phyloP scores from a whole-genome alignment of 1,140 invertebrate species.

The Diachasma alloeum region DNA sequence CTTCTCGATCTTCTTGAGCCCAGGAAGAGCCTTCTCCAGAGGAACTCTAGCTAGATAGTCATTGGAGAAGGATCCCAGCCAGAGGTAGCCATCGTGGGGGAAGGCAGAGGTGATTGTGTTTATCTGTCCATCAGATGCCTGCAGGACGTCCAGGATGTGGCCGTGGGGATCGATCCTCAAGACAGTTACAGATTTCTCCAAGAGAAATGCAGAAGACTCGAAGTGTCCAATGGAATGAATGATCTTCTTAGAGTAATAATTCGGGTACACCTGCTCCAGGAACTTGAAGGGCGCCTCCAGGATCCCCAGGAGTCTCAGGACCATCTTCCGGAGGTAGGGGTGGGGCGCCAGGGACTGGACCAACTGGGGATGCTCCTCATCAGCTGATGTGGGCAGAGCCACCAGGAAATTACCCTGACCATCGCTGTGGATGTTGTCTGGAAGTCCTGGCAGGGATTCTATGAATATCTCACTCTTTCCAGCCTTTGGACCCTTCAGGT shows the following conservation, averaged over 20 bases:
- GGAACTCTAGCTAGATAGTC: constrained; percentile 72
- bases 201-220: constrained; percentile 53
- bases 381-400: constrained; percentile 65
- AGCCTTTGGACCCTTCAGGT: constrained; percentile 77
- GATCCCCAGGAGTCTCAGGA: constrained; percentile 64
- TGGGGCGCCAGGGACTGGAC: constrained; percentile 65
- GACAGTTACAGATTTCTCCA: constrained; percentile 55
- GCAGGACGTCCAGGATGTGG: constrained; percentile 71
- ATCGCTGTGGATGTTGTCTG: constrained; percentile 81
- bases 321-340: constrained; percentile 70
- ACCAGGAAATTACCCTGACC: constrained; percentile 75
- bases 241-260: constrained; percentile 66
- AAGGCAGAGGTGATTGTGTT: constrained; percentile 69
- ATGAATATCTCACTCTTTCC: constrained; percentile 78
- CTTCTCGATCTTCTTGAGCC: constrained; percentile 24
- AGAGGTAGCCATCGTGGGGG: constrained; percentile 67
- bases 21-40: constrained; percentile 64
- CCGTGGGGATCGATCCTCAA: constrained; percentile 74
- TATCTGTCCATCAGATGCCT: constrained; percentile 64
- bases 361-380: constrained; percentile 65
- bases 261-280: constrained; percentile 68
- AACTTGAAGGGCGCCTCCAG: constrained; percentile 70
- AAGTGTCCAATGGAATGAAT: constrained; percentile 66
- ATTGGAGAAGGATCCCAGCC: constrained; percentile 76
- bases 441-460: constrained; percentile 80